phyloP scores from a whole-genome alignment of 2,888 invertebrate genomes.

The Eristalis arbustorum region DNA sequence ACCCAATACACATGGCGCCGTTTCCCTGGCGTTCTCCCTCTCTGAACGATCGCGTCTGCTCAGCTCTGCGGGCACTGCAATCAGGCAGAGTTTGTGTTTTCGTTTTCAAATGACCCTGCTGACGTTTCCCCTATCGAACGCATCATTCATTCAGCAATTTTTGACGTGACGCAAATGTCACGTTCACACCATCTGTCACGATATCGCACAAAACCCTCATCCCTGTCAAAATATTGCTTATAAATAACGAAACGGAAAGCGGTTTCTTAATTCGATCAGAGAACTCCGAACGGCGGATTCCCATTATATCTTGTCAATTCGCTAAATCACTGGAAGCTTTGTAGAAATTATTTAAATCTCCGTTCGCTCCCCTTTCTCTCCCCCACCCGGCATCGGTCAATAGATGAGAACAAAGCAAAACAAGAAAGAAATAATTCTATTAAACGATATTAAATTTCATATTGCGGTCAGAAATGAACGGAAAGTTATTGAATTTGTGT shows the following conservation, averaged over 20 bases:
- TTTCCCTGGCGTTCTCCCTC: background rate
- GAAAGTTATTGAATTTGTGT: conserved; percentile 30
- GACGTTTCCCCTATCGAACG: background rate
- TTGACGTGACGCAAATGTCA: background rate
- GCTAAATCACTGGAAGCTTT: background rate
- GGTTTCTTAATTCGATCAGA: background rate
- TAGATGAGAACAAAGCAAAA: background rate
- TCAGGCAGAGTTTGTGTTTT: background rate
- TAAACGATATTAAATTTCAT: conserved; percentile 43
- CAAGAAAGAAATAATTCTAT: conserved; percentile 3
- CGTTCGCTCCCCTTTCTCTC: background rate
- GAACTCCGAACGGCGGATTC: background rate
- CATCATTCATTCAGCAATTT: background rate
- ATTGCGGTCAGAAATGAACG: conserved; percentile 18
- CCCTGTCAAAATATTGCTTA: background rate
- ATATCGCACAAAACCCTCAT: background rate
- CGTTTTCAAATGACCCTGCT: background rate
- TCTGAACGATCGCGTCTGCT: background rate
- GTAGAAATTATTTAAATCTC: background rate
- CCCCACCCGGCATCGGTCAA: too few relatives aligned
- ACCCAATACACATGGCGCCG: conserved; percentile 1
- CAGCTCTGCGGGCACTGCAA: background rate
- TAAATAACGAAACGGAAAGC: background rate
- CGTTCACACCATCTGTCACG: background rate
- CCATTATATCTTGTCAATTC: background rate